Percentiles rank a stretch among this genome's conserved stretches.
These are phyloP conservation scores for Odontocolon sp. DNA, from an alignment of 2,888 invertebrate genomes.

Conservation along the genomic window DNA sequence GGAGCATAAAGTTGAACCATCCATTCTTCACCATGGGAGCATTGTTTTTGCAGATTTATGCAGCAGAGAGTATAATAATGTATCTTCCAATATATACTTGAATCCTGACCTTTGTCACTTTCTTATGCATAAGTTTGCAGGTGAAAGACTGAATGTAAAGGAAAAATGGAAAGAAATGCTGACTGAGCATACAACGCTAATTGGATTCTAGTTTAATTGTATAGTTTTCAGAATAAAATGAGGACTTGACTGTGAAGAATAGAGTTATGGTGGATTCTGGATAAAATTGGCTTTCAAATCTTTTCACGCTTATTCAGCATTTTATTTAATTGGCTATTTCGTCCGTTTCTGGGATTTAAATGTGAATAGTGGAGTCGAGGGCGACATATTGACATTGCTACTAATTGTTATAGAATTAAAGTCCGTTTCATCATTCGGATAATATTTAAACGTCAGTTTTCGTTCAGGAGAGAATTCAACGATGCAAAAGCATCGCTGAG, in stretches of 20 bases:
- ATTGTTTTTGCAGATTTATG: constrained; percentile 7
- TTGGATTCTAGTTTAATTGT: constrained; percentile 25
- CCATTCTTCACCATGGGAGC: constrained; percentile 23
- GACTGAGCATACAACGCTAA: constrained; percentile 20
- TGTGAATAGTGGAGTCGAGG: too few species aligned
- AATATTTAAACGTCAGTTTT: not conserved
- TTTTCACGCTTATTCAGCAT: constrained; percentile 1
- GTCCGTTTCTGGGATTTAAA: too few species aligned
- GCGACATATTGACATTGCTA: too few species aligned
- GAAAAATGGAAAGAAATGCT: not conserved
- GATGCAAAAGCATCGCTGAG: not conserved
- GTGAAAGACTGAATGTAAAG: not conserved
- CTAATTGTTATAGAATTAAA: too few species aligned
- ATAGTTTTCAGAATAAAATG: constrained; percentile 14
- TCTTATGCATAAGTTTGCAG: not conserved
- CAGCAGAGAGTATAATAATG: not conserved
- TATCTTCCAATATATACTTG: not conserved
- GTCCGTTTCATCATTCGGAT: not conserved
- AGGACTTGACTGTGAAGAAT: not conserved
- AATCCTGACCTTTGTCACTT: not conserved
- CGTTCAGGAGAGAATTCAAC: not conserved
- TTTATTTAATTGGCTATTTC: too few species aligned
- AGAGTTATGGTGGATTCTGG: not conserved
- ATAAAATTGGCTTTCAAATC: not conserved
- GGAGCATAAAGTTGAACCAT: constrained; percentile 19